Evolutionary conservation across 2,888 invertebrate species (phyloP).

Genomic region (Xanthia icteritia): DNA sequence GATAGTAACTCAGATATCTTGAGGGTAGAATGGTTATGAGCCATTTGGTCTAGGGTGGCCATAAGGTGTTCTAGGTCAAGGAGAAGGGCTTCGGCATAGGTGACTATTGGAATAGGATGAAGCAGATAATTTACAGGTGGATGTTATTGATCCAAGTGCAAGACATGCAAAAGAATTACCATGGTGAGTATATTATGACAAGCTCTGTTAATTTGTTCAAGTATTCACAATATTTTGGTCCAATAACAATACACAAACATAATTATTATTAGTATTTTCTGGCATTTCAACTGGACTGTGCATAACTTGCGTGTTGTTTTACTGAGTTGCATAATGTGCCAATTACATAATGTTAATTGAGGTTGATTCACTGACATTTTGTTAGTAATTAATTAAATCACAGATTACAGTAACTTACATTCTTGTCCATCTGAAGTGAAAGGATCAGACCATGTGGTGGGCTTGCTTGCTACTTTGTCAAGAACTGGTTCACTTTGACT

Average conservation of each 20-base stretch:
- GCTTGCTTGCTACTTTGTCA: constrained; percentile 75
- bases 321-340: constrained; percentile 64
- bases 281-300: constrained; percentile 60
- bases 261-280: constrained; percentile 41
- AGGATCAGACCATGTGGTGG: constrained; percentile 83
- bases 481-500: constrained; percentile 70
- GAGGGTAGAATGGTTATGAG: constrained; percentile 88
- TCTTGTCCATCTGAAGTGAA: constrained; percentile 87
- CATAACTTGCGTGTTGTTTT: constrained; percentile 62
- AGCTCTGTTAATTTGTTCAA: constrained; percentile 55
- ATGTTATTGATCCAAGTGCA: constrained; percentile 87
- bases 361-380: constrained; percentile 47
- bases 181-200: constrained; percentile 69
- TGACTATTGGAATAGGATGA: constrained; percentile 85
- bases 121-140: constrained; percentile 82
- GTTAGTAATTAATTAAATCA: constrained; percentile 38
- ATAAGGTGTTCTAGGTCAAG: constrained; percentile 90
- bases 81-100: constrained; percentile 90
- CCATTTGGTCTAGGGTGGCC: constrained; percentile 90
- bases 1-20: constrained; percentile 89
- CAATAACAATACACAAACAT: constrained; percentile 32
- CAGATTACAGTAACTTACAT: constrained; percentile 80
- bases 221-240: constrained; percentile 49
- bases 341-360: constrained; percentile 57
- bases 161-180: constrained; percentile 89